Percentiles rank a stretch among this genome's conserved stretches.
phyloP scores from a whole-genome alignment of 2,888 invertebrate species.

The Esperia sulphurella region DNA sequence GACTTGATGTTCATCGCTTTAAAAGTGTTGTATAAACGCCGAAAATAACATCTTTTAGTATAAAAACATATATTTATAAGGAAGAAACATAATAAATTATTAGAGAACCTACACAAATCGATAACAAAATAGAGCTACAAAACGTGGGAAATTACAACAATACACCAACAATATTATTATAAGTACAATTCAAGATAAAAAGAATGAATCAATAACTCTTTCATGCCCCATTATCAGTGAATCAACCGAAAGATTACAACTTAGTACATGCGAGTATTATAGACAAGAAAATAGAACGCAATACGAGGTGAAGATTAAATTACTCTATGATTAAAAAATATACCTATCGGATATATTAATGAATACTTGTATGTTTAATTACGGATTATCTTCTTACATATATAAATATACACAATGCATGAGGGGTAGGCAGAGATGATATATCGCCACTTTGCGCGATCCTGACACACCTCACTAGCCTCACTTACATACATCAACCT shows the following conservation, averaged over 20 bases:
- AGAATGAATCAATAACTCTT: conserved; percentile 6
- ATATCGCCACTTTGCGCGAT: no score
- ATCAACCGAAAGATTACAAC: not conserved
- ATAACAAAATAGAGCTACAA: not conserved
- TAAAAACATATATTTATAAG: no score
- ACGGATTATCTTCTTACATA: no score
- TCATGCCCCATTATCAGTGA: conserved; percentile 7
- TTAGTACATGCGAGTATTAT: not conserved
- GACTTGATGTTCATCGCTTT: no score
- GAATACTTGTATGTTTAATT: no score
- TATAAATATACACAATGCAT: no score
- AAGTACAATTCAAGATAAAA: conserved; percentile 1
- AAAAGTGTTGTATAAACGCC: no score
- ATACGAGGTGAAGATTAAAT: not conserved
- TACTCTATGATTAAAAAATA: not conserved
- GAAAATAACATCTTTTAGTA: no score
- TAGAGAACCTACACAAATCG: not conserved
- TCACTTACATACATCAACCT: no score
- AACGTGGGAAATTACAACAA: conserved; percentile 5
- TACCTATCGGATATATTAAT: no score
- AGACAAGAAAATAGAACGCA: not conserved
- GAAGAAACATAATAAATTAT: not conserved
- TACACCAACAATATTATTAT: not conserved
- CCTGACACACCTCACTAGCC: no score
- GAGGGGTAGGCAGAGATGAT: no score